Evolutionary conservation across 2,797 vertebrate genomes (phyloP).

Genomic region (Enteromius fasciolatus): DNA sequence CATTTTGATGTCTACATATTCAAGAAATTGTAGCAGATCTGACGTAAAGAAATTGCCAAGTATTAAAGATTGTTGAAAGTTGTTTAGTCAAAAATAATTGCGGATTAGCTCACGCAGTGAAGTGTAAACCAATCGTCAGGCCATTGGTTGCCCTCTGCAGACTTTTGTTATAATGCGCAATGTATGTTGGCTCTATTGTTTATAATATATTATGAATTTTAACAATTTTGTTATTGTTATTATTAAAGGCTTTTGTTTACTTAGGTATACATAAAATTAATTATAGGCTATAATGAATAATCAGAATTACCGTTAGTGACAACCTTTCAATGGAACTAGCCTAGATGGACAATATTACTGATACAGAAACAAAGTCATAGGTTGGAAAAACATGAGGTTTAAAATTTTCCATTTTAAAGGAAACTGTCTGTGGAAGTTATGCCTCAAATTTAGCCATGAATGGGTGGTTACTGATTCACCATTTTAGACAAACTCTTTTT

Average conservation of each 20-base stretch:
- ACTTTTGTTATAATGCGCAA: too few relatives aligned
- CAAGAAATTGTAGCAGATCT: too few relatives aligned
- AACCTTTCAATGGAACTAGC: neutral
- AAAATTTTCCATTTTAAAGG: neutral
- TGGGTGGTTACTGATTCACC: neutral
- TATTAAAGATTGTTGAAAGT: too few relatives aligned
- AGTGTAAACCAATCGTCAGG: too few relatives aligned
- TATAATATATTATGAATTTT: too few relatives aligned
- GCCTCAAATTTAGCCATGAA: conserved; percentile 2
- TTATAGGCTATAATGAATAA: neutral
- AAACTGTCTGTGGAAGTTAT: neutral
- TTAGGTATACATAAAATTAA: neutral
- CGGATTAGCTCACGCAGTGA: too few relatives aligned
- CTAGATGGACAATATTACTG: neutral
- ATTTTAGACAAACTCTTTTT: neutral
- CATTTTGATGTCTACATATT: too few relatives aligned
- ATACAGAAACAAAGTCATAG: neutral
- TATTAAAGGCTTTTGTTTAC: neutral
- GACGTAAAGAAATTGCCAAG: too few relatives aligned
- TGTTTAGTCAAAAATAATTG: too few relatives aligned
- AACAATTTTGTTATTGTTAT: too few relatives aligned
- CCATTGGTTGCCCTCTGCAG: too few relatives aligned
- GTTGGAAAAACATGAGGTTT: neutral
- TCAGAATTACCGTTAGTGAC: neutral
- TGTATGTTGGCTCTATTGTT: too few relatives aligned